A percentile compares a stretch with the other conserved stretches of the same genome.
phyloP scores from a whole-genome alignment of 92 coral and sea anemone genomes.

The Heliopora coerulea region DNA sequence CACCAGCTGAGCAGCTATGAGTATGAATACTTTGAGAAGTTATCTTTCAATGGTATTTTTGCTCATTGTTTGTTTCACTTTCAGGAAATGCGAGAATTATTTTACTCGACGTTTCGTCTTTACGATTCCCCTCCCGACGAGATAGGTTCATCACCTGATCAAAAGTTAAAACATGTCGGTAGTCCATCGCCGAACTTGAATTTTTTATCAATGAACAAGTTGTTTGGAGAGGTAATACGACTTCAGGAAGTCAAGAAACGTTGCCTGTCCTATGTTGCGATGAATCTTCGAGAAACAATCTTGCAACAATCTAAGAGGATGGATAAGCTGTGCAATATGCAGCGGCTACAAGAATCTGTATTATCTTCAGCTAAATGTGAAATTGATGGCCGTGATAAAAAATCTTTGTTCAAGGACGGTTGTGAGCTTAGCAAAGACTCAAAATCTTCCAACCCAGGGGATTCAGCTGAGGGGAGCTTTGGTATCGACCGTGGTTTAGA shows the following conservation, averaged over 20 bases:
- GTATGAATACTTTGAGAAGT: no score
- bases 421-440: background rate
- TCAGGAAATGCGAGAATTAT: background rate
- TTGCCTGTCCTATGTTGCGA: background rate
- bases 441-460: background rate
- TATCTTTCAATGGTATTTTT: no score
- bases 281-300: background rate
- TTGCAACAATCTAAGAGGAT: background rate
- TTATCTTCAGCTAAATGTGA: background rate
- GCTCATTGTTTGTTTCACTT: no score
- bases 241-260: background rate
- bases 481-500: background rate
- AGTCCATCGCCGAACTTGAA: background rate
- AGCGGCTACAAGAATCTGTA: background rate
- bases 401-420: background rate
- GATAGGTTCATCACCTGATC: background rate
- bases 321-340: background rate
- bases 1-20: no score
- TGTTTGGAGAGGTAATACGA: background rate
- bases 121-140: background rate
- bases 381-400: background rate
- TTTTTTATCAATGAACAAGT: background rate
- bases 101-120: no score
- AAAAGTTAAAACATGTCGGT: background rate
- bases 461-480: background rate